Percentiles rank a stretch among this genome's conserved stretches.
Conservation (phyloP, 2,797 vertebrate species). For the Orientallactaga sibirica region DNA sequence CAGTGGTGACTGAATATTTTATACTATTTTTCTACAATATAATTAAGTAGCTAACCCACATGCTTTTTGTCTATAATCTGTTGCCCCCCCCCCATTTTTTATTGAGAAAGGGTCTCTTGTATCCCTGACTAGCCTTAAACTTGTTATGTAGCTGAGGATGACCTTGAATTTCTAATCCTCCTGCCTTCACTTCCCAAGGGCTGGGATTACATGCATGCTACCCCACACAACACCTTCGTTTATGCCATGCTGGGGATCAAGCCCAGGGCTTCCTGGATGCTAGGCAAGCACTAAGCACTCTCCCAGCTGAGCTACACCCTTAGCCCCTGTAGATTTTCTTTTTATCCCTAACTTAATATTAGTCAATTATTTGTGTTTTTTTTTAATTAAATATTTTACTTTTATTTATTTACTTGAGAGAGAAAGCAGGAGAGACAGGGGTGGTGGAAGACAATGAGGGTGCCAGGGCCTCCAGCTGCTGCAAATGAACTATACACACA, state of each 20-base stretch:
- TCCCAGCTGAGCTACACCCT: neutral
- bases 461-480: no score
- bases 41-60: constrained; percentile 23
- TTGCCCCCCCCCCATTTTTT: neutral
- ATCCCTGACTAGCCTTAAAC: neutral
- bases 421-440: no score
- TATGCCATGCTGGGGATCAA: neutral
- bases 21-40: constrained; percentile 12
- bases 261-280: neutral
- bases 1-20: constrained; percentile 61
- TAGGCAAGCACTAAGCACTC: neutral
- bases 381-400: no score
- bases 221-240: neutral
- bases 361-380: constrained; percentile 65
- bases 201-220: neutral
- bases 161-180: neutral
- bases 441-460: no score
- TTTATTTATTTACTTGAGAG: no score
- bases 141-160: neutral
- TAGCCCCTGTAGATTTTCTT: neutral
- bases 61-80: constrained; percentile 39
- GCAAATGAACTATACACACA: no score
- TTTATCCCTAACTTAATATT: constrained; percentile 58
- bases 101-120: neutral
- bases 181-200: neutral